A percentile compares a stretch with the other conserved stretches of the same genome.
These are phyloP conservation scores for Platanista minor DNA, from an alignment of 2,113 vertebrate genomes.

Conservation along the genomic window DNA sequence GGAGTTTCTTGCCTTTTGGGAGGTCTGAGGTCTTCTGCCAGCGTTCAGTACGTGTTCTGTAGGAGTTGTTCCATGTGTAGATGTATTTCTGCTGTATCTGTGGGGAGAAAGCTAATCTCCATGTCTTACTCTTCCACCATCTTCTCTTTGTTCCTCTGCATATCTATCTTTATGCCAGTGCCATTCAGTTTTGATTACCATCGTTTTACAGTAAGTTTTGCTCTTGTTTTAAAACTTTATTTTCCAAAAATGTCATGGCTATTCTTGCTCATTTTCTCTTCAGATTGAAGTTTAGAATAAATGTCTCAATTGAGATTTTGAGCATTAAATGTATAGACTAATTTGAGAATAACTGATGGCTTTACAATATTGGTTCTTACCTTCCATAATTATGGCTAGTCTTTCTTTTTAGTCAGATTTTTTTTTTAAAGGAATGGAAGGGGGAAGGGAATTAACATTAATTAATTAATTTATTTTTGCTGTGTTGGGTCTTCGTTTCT, in stretches of 20 bases:
- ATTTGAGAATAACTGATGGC: neutral
- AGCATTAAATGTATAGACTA: neutral
- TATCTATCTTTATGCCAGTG: neutral
- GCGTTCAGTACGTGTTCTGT: too few species aligned
- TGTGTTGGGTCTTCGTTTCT: too few species aligned
- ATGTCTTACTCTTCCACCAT: too few species aligned
- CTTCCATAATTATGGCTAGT: neutral
- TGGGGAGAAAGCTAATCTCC: too few species aligned
- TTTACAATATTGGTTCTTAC: neutral
- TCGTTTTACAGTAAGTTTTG: neutral
- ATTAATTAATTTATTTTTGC: too few species aligned
- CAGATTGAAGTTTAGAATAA: neutral
- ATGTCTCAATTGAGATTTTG: neutral
- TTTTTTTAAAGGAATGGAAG: too few species aligned
- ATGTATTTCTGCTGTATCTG: too few species aligned
- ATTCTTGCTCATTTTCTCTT: neutral
- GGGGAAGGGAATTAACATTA: too few species aligned
- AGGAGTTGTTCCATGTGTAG: too few species aligned
- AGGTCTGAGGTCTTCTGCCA: too few species aligned
- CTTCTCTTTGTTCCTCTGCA: too few species aligned
- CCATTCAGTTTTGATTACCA: neutral
- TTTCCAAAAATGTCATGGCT: neutral
- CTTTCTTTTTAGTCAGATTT: neutral
- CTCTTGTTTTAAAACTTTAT: neutral
- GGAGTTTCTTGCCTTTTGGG: too few species aligned